Evolutionary conservation across 2,113 vertebrate genomes (phyloP), one percentile per base, ranked within the genome.

Genomic region (Cryptotis parvus): DNA sequence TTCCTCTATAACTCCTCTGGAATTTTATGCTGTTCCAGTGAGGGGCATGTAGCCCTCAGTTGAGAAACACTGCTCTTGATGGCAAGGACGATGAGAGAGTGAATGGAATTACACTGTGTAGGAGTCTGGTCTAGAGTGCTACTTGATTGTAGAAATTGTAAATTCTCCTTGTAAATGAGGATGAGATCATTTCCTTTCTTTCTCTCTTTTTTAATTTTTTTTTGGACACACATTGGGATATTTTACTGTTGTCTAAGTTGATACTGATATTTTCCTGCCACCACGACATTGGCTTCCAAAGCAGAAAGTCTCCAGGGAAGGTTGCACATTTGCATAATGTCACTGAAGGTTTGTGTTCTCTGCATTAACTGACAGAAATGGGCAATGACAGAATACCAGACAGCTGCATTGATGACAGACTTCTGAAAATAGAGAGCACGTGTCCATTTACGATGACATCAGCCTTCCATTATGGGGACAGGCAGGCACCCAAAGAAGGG

Each of bases 291-390:
- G 82, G 69, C 91, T 92, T 91, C 33, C 33, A 84, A 58, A 37
- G 74, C 89, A 91, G 92, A 89, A 80, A 78, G 84, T 96, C 94
- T 95, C 92, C 81, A 84, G 84, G 82, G 94, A 95, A 96, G 81
- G 94, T 93, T 89, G 87, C 27, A 35, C 37, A 93, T 96, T 94
- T 95, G 91, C 92, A 95, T 97, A 91, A 93, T 95, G 95, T 94
- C 92, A 87, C 81, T 0, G 1, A 95, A 95, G 91, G 18, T 79
- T 92, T 95, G 78, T 92, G 49, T 87, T 87, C 84, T n/a, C 75
- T 93, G 35, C 66, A 86, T 89, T 89, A 95, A 92, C 91, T 96
- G 92, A 92, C 91, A 92, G 65, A 37, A 65, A 92, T 76, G 94
- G 87, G 52, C 78, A 87, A 66, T 87, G 89, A 95, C 84, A 92